Evolutionary conservation across 2,888 invertebrate genomes (phyloP), one percentile per base, ranked within the genome.

Genomic region (Thymelicus acteon): DNA sequence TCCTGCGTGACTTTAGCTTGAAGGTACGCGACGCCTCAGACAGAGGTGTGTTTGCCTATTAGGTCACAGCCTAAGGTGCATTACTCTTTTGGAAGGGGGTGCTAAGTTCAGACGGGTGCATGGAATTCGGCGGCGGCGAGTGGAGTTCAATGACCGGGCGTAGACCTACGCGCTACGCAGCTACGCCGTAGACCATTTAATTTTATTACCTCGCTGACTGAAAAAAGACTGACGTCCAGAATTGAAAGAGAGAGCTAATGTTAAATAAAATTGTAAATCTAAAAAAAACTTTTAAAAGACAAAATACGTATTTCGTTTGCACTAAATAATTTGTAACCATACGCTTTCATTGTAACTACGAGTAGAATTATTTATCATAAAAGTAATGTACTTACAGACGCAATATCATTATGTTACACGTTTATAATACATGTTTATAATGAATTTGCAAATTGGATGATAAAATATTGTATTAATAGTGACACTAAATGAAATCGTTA

Each of bases 161-260:
- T 89, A 92, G 90, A 88, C 88, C 88, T 85, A 91, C 85, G 88
- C 82, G 87, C 88, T 90, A 90, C 89, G 90, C 87, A 90, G 87
- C 91, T 92, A 92, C 92, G 91, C 72, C 90, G 90, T 90, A 90
- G 90, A 83, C 58, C 60, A 68, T 68, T 68, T 68, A 68, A 68
- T 68, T 68, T 68, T 68, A 68, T 68, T 68, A 68, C 62, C 68
- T 68, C n/a, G 15, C 54, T 62, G 54, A 47, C 54, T 68, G 62
- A 68, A 68, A 68, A 68, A 62, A 40, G 58, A 24, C 54, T 37
- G 39, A 67, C 31, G 61, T 31, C 13, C 40, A 60, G 24, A 60
- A 60, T 31, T 58, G 48, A 49, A 67, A 54, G n/a, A 10, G 61
- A 52, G 31, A 52, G 13, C 13, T 15, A 60, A 12, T 54, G 15